Base-by-base conservation (phyloP, 2,888 invertebrate genomes). In the Drosophila atroscutellata region DNA sequence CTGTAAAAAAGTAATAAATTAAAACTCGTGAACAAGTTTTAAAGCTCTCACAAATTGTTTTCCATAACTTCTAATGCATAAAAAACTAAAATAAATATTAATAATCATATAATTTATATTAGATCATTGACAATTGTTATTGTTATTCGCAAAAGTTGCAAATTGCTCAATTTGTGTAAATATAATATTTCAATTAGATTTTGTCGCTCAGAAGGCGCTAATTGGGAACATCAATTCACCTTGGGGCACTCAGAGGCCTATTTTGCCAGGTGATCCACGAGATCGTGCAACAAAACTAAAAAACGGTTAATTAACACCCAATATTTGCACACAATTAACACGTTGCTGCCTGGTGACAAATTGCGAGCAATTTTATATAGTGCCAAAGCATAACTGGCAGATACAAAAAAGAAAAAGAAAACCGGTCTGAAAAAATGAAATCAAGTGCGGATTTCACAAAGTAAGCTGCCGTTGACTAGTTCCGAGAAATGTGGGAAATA, bases 311-410 rank as follows among this genome's bases (percentile, higher is more conserved):
- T 74, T 81, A 78, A 65, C 75, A 72, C 71, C 79, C 84, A 83
- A 89, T 86, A 86, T 89, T 87, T 86, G 86, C 66, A 51, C 58
- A 60, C 74, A 86, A 89, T 89, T 89, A 86, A 77, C 91, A 84
- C 71, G 64, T 80, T n/a, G 66, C 49, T 18, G 64, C 47, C 51
- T 26, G 59, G 63, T 74, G 87, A 77, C 80, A 86, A 87, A 65
- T 72, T 45, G 32, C 42, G 39, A 55, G 47, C 28, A 39, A 24
- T 8, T 36, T 52, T 59, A 39, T 36, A 34, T 56, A n/a, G n/a
- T 30, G 39, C 32, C 30, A 32, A 54, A 49, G 50, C 18, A 51
- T 26, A 50, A 20, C n/a, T 15, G 11, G 18, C 4, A 15, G 7
- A 15, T 3, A 26, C 24, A 24, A 24, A n/a, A 6, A 9, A 51